Conservation (phyloP, 2,888 invertebrate species). For the Morinoia aosen region DNA sequence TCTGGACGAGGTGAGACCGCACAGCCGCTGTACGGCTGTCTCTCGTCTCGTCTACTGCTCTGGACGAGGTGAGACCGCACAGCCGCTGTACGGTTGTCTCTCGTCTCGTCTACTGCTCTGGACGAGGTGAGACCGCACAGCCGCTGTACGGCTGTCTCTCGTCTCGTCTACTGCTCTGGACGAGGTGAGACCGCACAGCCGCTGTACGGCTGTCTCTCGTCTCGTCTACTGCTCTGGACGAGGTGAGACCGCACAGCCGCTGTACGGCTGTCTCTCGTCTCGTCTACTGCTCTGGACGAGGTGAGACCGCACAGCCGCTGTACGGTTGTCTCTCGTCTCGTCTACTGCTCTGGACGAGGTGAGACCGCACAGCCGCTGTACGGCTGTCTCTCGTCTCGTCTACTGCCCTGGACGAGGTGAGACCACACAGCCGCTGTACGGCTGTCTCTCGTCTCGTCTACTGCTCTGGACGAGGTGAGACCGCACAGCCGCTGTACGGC, state of each 20-base stretch:
- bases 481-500: no score
- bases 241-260: neutral
- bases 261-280: neutral
- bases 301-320: no score
- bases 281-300: neutral
- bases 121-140: no score
- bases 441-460: neutral
- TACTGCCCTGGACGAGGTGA: neutral
- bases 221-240: neutral
- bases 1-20: slow-evolving; percentile 59
- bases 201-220: neutral
- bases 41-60: neutral
- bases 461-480: neutral
- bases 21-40: neutral
- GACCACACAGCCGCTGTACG: neutral
- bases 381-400: neutral
- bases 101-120: neutral
- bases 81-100: neutral
- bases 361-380: neutral
- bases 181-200: slow-evolving; percentile 55
- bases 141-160: neutral
- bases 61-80: neutral
- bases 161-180: slow-evolving; percentile 62
- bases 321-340: slow-evolving; percentile 53
- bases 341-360: slow-evolving; percentile 65